Percentiles rank a stretch among this genome's conserved stretches.
Conservation (phyloP, 2,797 vertebrate genomes). For the Sternarchorhynchus goeldii region DNA sequence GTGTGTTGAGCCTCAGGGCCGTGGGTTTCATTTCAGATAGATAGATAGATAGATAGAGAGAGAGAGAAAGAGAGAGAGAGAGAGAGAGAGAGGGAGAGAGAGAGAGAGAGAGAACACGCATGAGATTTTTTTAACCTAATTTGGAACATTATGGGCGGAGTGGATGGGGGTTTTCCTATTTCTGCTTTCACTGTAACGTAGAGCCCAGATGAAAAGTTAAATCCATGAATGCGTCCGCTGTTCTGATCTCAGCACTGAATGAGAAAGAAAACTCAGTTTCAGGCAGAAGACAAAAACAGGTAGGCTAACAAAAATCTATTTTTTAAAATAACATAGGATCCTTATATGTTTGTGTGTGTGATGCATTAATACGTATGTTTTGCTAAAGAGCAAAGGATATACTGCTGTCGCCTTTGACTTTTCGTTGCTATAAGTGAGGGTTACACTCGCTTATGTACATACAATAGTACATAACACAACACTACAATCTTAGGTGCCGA, state of each 20-base stretch:
- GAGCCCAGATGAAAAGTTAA: constrained; percentile 23
- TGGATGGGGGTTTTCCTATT: constrained; percentile 26
- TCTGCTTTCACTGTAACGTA: constrained; percentile 1
- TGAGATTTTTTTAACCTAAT: constrained; percentile 6
- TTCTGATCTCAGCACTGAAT: constrained; percentile 9
- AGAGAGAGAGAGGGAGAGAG: neutral
- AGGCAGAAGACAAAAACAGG: no score
- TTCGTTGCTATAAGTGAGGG: no score
- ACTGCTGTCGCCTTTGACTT: no score
- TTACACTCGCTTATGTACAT: no score
- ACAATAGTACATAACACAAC: no score
- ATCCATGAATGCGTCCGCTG: constrained; percentile 9
- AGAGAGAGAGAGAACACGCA: neutral
- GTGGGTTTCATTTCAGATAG: neutral
- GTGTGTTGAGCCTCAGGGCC: no score
- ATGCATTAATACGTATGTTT: no score
- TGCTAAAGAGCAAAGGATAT: no score
- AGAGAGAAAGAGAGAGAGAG: neutral
- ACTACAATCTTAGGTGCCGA: no score
- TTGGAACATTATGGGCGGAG: constrained; percentile 35
- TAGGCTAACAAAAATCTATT: no score
- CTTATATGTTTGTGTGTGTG: no score
- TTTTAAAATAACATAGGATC: no score
- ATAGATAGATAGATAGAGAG: neutral
- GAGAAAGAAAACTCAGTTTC: constrained; percentile 11